Conservation (phyloP, 1,140 invertebrate species). For the Sarcophaga peregrina region DNA sequence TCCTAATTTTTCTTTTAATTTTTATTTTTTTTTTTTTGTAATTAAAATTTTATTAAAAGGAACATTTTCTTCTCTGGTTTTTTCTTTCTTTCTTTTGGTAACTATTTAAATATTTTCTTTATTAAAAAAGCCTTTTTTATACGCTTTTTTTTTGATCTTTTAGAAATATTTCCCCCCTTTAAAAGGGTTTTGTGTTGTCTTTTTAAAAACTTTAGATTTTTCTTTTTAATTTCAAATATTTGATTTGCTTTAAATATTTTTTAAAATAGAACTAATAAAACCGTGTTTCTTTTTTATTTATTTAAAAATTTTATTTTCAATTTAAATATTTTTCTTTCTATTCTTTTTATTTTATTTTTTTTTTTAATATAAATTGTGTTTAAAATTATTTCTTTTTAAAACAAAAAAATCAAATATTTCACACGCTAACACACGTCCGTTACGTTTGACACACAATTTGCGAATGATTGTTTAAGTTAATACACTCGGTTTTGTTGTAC, state of each 20-base stretch:
- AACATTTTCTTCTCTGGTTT: constrained; percentile 55
- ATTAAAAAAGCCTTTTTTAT: constrained; percentile 18
- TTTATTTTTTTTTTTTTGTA: constrained; percentile 38
- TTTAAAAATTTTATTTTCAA: constrained; percentile 13
- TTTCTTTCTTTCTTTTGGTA: constrained; percentile 5
- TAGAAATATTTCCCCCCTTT: constrained; percentile 28
- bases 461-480: constrained; percentile 54
- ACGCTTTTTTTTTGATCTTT: constrained; percentile 15
- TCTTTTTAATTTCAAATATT: not conserved
- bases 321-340: constrained; percentile 51
- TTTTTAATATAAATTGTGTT: constrained; percentile 31
- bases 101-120: not conserved
- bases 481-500: no score
- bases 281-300: constrained; percentile 44
- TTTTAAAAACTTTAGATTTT: constrained; percentile 45
- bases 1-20: constrained; percentile 29
- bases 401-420: not conserved
- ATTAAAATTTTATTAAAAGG: constrained; percentile 63
- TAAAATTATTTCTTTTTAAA: no score
- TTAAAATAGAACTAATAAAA: constrained; percentile 43
- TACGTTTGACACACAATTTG: constrained; percentile 65
- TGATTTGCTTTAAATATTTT: constrained; percentile 45
- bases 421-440: constrained; percentile 55
- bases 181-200: not conserved
- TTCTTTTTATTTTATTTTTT: constrained; percentile 24